Percentiles rank a stretch among this genome's conserved stretches.
Evolutionary conservation across 2,797 vertebrate genomes (phyloP).

Genomic region (Crossoptilon crossoptilon): DNA sequence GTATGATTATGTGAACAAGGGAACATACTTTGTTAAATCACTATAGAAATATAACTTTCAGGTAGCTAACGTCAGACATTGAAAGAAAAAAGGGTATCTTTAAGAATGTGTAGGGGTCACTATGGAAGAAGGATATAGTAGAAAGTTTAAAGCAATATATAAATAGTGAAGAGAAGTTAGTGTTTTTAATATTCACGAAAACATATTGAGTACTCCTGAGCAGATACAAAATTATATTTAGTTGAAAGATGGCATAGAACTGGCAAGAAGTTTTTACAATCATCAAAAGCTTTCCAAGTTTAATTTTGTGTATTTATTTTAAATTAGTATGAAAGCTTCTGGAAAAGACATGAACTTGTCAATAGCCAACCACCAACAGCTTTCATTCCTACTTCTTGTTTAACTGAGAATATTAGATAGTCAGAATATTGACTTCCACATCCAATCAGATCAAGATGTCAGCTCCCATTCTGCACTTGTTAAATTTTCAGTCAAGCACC

Average conservation of each 20-base stretch:
- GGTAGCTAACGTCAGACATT: neutral
- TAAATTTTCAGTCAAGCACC: neutral
- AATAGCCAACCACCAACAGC: neutral
- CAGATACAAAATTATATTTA: neutral
- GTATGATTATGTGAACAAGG: neutral
- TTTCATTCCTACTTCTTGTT: neutral
- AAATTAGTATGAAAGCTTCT: neutral
- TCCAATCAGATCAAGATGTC: neutral
- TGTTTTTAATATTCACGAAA: neutral
- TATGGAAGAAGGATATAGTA: neutral
- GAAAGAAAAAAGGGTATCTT: neutral
- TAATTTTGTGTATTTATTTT: neutral
- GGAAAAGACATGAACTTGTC: neutral
- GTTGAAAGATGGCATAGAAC: neutral
- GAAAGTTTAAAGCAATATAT: neutral
- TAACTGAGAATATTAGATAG: neutral
- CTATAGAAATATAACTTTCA: neutral
- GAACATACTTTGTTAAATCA: neutral
- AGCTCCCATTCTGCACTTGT: neutral
- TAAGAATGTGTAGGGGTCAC: neutral
- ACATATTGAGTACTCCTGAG: neutral
- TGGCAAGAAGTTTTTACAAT: neutral
- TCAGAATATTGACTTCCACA: neutral
- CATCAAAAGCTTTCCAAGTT: neutral
- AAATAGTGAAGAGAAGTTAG: neutral